These are phyloP conservation scores for Tiliqua scincoides DNA, from an alignment of 2,113 vertebrate species.

Conservation along the genomic window DNA sequence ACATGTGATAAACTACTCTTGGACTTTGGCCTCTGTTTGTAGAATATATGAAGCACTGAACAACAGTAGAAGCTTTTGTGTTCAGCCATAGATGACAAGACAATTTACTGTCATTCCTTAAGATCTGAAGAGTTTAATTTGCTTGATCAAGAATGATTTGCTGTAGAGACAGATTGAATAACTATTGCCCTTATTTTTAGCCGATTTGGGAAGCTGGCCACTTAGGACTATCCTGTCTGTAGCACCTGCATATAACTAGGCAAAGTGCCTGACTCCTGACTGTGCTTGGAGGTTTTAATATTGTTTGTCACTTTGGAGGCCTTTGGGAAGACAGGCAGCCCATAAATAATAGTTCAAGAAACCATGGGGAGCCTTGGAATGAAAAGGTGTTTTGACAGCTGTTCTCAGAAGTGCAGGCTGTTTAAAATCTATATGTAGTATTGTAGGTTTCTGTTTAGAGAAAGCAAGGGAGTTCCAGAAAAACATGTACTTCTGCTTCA, in stretches of 20 bases:
- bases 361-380: not conserved
- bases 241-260: not conserved
- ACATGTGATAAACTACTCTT: not conserved
- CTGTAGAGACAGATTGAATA: not conserved
- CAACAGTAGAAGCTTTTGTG: not conserved
- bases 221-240: not conserved
- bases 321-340: not conserved
- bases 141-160: not conserved
- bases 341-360: not conserved
- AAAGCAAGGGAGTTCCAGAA: too few relatives aligned
- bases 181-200: not conserved
- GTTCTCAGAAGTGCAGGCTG: not conserved
- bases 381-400: not conserved
- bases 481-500: too few relatives aligned
- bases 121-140: not conserved
- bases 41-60: not conserved
- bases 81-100: not conserved
- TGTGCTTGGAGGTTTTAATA: not conserved
- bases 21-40: not conserved
- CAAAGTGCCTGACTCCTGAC: not conserved
- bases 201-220: not conserved
- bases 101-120: not conserved
- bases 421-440: not conserved
- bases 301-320: not conserved
- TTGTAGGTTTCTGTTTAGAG: not conserved